A percentile compares a stretch with the other conserved stretches of the same genome.
phyloP scores from a whole-genome alignment of 2,113 vertebrate genomes.

The Clarias gariepinus region DNA sequence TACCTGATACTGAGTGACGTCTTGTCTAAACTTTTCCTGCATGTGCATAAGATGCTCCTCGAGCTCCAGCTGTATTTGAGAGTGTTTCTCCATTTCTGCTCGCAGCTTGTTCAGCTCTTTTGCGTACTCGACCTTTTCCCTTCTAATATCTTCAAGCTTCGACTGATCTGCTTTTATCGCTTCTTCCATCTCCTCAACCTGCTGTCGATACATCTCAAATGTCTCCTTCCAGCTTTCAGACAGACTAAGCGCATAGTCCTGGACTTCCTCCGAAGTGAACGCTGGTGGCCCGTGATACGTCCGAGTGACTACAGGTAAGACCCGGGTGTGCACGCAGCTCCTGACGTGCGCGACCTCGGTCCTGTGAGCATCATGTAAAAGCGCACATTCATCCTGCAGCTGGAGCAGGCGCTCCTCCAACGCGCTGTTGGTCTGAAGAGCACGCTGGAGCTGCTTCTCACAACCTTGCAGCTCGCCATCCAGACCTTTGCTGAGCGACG shows the following conservation, averaged over 20 bases:
- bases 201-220: slow-evolving; percentile 79
- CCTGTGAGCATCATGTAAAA: slow-evolving; percentile 74
- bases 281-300: slow-evolving; percentile 61
- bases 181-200: slow-evolving; percentile 80
- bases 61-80: slow-evolving; percentile 73
- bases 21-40: slow-evolving; percentile 74
- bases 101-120: slow-evolving; percentile 76
- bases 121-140: slow-evolving; percentile 75
- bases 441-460: slow-evolving; percentile 69
- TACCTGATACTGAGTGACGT: slow-evolving; percentile 83
- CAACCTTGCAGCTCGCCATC: slow-evolving; percentile 70
- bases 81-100: slow-evolving; percentile 73
- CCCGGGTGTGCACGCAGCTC: slow-evolving; percentile 65
- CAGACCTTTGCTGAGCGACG: slow-evolving; percentile 67
- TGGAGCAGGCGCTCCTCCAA: slow-evolving; percentile 79
- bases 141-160: slow-evolving; percentile 73
- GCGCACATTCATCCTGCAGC: slow-evolving; percentile 73
- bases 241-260: slow-evolving; percentile 76
- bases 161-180: slow-evolving; percentile 72
- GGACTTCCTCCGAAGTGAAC: slow-evolving; percentile 74
- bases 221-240: slow-evolving; percentile 80
- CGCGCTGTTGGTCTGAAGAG: slow-evolving; percentile 66
- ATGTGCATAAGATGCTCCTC: slow-evolving; percentile 79
- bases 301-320: slow-evolving; percentile 63
- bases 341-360: slow-evolving; percentile 70